Base-by-base conservation (phyloP, 1,140 invertebrate genomes). In the Linepithema humile region DNA sequence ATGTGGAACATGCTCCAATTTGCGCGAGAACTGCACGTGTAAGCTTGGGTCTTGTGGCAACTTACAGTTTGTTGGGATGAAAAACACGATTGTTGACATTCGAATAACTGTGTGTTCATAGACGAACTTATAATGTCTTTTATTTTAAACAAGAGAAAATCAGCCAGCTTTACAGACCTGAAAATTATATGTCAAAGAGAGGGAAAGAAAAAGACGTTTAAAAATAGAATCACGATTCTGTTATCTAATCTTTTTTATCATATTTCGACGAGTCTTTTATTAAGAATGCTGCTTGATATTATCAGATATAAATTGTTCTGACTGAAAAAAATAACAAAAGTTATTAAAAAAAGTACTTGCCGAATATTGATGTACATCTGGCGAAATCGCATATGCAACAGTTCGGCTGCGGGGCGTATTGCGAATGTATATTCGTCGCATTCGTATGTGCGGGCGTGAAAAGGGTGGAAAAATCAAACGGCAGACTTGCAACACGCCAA, bases 1-100 rank as follows among this genome's bases (percentile, higher is more conserved):
- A 80, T 80, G 75, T 80, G 40, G 75, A 80, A 70, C 75, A 70
- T 32, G 75, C 75, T 80, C 75, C 75, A 80, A 80, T 80, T 80
- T 69, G 65, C 23, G 60, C n/a, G 64, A 69, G 75, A 78, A 78
- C 55, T 78, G 62, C 45, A 69, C 48, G n/a, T 80, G 48, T 57
- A 80, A 80, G 64, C 17, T 62, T 6, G 15, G 10, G 75, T 55
- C 62, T 70, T 55, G 64, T 9, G 48, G 35, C n/a, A 67, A 26
- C 26, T 69, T 53, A 9, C 10, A 6, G 35, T 15, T 23, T 6
- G 2, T 78, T 35, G 10, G 5, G 23, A 69, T 12, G 35, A 40
- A n/a, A 12, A 53, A 40, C 26, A 17, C 6, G 15, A 3, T 77
- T 53, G 23, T 57, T 65, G 23, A 53, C 23, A 29, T 15, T 69